These are phyloP conservation scores for Helleia helle DNA, from an alignment of 2,888 invertebrate species.

Conservation along the genomic window DNA sequence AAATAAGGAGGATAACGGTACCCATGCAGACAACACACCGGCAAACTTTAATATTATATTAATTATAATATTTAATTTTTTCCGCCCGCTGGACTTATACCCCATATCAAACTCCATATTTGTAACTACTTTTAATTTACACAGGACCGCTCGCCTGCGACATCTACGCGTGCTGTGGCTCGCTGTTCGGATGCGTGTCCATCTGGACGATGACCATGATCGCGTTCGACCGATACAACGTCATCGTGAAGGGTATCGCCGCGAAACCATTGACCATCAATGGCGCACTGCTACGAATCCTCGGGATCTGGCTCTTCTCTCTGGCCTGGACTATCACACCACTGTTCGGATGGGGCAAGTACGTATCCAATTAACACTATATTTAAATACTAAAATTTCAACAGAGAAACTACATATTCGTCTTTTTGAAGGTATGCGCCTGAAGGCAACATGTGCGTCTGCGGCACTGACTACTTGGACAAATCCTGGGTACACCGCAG, in stretches of 20 bases:
- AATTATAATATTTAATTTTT: too few species aligned
- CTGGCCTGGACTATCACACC: conserved; percentile 87
- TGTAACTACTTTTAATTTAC: too few species aligned
- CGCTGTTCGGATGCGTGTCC: conserved; percentile 90
- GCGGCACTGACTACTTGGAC: conserved; percentile 90
- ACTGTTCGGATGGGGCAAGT: conserved; percentile 90
- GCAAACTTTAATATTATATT: too few species aligned
- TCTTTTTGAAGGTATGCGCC: conserved; percentile 82
- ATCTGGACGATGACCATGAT: conserved; percentile 96
- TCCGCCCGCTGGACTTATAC: too few species aligned
- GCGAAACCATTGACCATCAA: conserved; percentile 89
- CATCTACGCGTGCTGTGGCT: conserved; percentile 89
- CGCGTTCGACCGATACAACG: conserved; percentile 93
- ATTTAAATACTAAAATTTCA: not conserved
- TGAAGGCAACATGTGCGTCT: conserved; percentile 95
- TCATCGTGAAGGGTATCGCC: conserved; percentile 92
- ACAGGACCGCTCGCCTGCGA: conserved; percentile 88
- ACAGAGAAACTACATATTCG: conserved; percentile 3
- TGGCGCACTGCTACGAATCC: conserved; percentile 83
- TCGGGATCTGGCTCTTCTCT: conserved; percentile 85
- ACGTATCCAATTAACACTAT: conserved; percentile 14
- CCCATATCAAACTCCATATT: too few species aligned
- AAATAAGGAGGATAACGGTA: too few species aligned
- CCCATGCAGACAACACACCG: too few species aligned
- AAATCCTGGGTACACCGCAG: conserved; percentile 84